Percentiles rank a stretch among this genome's conserved stretches.
phyloP scores from a whole-genome alignment of 2,113 vertebrate genomes.

The Gulo gulo region DNA sequence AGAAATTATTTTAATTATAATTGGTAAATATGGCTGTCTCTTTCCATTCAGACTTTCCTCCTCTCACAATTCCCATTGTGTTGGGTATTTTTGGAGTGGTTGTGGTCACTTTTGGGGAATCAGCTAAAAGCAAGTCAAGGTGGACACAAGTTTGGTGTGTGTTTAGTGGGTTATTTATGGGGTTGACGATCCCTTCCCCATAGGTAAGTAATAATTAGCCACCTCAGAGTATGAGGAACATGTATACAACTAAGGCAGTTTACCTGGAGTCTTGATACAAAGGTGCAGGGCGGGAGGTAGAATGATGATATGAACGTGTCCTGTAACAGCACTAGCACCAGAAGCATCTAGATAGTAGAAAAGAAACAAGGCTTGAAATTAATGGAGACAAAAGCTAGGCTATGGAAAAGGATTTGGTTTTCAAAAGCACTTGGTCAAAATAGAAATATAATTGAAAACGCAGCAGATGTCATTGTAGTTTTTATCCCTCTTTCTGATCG shows the following conservation, averaged over 20 bases:
- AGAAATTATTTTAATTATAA: constrained; percentile 19
- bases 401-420: neutral
- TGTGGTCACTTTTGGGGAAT: neutral
- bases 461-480: neutral
- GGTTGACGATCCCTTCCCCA: neutral
- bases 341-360: neutral
- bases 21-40: neutral
- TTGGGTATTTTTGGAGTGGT: neutral
- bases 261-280: neutral
- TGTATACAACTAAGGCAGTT: neutral
- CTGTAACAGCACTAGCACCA: no score
- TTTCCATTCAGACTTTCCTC: neutral
- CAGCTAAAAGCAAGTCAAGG: neutral
- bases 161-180: neutral
- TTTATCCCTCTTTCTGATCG: neutral
- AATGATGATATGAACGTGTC: neutral
- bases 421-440: neutral
- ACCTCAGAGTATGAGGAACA: neutral
- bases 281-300: neutral
- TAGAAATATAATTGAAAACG: neutral
- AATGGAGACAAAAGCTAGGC: neutral
- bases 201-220: neutral
- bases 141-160: neutral
- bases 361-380: neutral
- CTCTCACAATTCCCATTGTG: neutral